Evolutionary conservation across 2,113 vertebrate species (phyloP), one percentile per base, ranked within the genome.

Genomic region (Poeciliopsis prolifica): DNA sequence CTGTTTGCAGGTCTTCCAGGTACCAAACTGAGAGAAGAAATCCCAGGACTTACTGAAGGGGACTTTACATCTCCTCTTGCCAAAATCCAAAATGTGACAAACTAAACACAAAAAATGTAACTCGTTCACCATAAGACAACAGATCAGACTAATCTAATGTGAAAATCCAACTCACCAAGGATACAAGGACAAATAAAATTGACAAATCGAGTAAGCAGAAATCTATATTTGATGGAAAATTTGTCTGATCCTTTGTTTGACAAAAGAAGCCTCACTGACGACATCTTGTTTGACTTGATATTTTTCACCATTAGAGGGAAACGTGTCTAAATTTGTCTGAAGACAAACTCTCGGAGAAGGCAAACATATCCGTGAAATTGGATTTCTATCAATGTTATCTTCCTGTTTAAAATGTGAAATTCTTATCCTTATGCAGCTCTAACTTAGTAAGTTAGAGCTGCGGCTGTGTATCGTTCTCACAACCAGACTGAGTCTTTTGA

Each of bases 401-500:
- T n/a, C 7, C n/a, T 10, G 51, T 24, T 58, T 58, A 24, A n/a
- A 58, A n/a, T 58, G 0, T 8, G 3, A 58, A 58, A n/a, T 10
- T n/a, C 8, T 2, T 58, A 2, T 8, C 22, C 48, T 28, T 10
- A 61, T 22, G 1, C 60, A n/a, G 7, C 1, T 2, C 26, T 37
- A n/a, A n/a, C 40, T 51, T 62, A 62, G 26, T 54, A 26, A 74
- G n/a, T 29, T 37, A 19, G 51, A n/a, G 51, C 22, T n/a, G 51
- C 26, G 22, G 37, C n/a, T 24, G 42, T 13, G 65, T 26, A 80
- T 73, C 2, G 37, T 62, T 63, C 28, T 37, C 9, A 58, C 28
- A 74, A 44, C 31, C 31, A 75, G 19, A 48, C 30, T 26, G 67
- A 72, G 54, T 77, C 68, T 75, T 80, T 76, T 69, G 60, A 71